Evolutionary conservation across 2,797 vertebrate species (phyloP), one percentile per base, ranked within the genome.

Genomic region (Monodelphis domestica): DNA sequence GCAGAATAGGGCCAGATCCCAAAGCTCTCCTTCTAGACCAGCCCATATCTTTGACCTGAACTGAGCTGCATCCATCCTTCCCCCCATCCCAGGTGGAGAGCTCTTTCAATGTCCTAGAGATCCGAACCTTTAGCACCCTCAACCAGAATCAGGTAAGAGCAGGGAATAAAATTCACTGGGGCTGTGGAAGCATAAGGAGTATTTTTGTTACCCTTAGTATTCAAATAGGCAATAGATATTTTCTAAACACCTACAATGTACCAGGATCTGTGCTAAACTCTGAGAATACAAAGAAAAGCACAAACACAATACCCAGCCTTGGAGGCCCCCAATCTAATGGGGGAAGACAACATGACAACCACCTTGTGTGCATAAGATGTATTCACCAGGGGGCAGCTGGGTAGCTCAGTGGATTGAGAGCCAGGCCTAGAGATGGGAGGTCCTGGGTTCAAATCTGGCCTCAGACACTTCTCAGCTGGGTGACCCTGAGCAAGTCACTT

Each of bases 71-170:
- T 94, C 11, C n/a, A 54, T 63, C 93, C 89, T 87, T n/a, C 5
- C n/a, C 54, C 28, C 94, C 24, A 84, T 96, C 96, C 56, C 97
- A 99, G 99, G 97, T 99, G 95, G 99, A 99, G 94, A 98, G 99
- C 94, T 99, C 99, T 12, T 99, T 99, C 98, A 99, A 99, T 97
- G 99, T 99, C 95, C 96, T 99, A 97, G 99, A 99, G 98, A 99
- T 99, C 96, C 98, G 99, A 92, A 98, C 99, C 70, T 99, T 99
- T 97, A 99, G 98, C 97, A 99, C 99, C 0, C 98, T 99, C 92
- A 98, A 98, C 95, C 99, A 99, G 91, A 98, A 98, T 96, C 99
- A 99, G 99, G 99, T 99, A 93, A 98, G 96, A 28, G 14, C 28
- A 53, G 1, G 24, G 24, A 24, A 53, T 15, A n/a, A 3, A 53